These are phyloP conservation scores for Cepphus grylle DNA, from an alignment of 2,113 vertebrate genomes.

Conservation along the genomic window DNA sequence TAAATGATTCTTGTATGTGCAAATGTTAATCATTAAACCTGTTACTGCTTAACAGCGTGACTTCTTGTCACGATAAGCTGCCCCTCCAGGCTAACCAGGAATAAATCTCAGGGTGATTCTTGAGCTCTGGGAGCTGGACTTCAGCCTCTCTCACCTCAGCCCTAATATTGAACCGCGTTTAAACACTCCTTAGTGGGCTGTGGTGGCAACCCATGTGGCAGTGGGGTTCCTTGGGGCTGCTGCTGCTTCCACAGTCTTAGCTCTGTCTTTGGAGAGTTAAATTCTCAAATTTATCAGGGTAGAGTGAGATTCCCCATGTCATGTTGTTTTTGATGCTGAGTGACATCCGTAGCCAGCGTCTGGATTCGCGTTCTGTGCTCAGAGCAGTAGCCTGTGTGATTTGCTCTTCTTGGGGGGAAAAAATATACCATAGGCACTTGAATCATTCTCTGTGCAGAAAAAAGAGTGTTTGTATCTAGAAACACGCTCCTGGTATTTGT, in stretches of 20 bases:
- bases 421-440: background rate
- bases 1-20: background rate
- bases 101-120: background rate
- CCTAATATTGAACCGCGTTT: background rate
- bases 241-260: background rate
- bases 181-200: background rate
- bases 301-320: background rate
- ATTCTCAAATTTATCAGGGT: background rate
- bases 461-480: background rate
- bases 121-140: background rate
- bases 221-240: background rate
- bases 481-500: background rate
- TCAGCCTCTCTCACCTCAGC: background rate
- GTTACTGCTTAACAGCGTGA: background rate
- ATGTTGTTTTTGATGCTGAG: background rate
- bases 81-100: background rate
- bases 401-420: background rate
- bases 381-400: background rate
- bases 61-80: background rate
- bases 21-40: background rate
- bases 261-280: background rate
- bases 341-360: fast-evolving
- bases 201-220: fast-evolving
- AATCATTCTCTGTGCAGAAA: background rate
- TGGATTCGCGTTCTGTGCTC: background rate